phyloP scores from a whole-genome alignment of 2,888 invertebrate species.

The Drosophila buzzatii region DNA sequence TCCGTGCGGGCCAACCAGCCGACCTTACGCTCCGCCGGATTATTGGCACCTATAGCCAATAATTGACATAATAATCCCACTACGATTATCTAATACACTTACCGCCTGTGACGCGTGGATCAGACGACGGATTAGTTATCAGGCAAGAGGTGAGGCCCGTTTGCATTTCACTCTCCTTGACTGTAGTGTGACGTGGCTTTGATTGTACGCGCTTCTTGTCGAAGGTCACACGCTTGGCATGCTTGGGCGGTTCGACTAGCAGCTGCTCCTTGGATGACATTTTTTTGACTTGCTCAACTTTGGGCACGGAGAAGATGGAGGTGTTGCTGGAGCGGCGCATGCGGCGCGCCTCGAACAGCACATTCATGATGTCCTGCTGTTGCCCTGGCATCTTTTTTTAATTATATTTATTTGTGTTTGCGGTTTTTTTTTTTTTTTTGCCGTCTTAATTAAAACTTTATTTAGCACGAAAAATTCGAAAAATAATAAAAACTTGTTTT shows the following conservation, averaged over 20 bases:
- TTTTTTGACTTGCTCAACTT: constrained; percentile 6
- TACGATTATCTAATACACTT: not conserved
- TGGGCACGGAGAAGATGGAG: constrained; percentile 4
- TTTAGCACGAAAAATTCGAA: constrained; percentile 13
- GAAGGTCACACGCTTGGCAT: constrained; percentile 66
- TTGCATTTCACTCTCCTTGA: constrained; percentile 40
- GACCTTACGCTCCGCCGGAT: constrained; percentile 54
- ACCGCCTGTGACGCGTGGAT: constrained; percentile 49
- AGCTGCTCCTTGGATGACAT: constrained; percentile 37
- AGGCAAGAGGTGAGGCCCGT: constrained; percentile 57
- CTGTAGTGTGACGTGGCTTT: constrained; percentile 20
- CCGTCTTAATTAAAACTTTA: constrained; percentile 3
- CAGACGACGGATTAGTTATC: constrained; percentile 41
- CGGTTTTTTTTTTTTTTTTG: not conserved
- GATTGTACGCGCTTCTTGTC: constrained; percentile 14
- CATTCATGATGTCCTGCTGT: constrained; percentile 30
- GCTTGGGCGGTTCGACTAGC: constrained; percentile 41
- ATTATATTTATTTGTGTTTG: not conserved
- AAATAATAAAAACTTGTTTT: constrained; percentile 20
- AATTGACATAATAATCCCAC: not conserved
- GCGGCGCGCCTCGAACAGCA: constrained; percentile 23
- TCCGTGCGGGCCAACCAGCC: constrained; percentile 57
- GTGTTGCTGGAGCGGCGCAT: constrained; percentile 40
- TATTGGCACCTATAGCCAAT: constrained; percentile 50
- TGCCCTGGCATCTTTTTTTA: constrained; percentile 25